Percentiles rank a stretch among this genome's conserved stretches.
phyloP scores from a whole-genome alignment of 2,888 invertebrate genomes.

The Zelleria hepariella region DNA sequence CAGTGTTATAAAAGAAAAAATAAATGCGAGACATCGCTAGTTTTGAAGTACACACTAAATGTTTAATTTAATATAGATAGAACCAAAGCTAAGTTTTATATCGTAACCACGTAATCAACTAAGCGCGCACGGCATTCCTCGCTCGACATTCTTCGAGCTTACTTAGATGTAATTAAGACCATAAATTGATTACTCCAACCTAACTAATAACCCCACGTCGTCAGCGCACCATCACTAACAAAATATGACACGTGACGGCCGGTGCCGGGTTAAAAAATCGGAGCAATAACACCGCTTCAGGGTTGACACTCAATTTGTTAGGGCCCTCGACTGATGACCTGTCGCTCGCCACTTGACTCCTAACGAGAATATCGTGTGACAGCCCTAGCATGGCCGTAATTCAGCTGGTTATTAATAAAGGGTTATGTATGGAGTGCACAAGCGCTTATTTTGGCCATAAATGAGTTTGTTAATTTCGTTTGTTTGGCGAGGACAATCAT shows the following conservation, averaged over 20 bases:
- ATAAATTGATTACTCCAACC: neutral
- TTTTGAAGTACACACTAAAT: too few relatives aligned
- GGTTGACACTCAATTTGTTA: slow-evolving; percentile 51
- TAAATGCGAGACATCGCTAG: too few relatives aligned
- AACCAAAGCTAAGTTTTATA: too few relatives aligned
- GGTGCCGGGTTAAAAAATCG: slow-evolving; percentile 27
- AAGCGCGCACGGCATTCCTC: too few relatives aligned
- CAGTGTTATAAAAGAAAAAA: too few relatives aligned
- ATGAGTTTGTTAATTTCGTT: neutral
- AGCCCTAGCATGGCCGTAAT: neutral
- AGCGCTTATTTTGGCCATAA: neutral
- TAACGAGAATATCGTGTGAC: slow-evolving; percentile 22
- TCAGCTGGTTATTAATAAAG: neutral
- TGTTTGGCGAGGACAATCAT: neutral
- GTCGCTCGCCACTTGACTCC: neutral
- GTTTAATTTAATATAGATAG: too few relatives aligned
- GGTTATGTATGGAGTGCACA: neutral
- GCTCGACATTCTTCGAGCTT: neutral
- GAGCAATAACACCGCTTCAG: slow-evolving; percentile 26
- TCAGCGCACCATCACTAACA: neutral
- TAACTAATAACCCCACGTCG: neutral
- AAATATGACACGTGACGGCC: neutral
- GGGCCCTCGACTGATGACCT: slow-evolving; percentile 13
- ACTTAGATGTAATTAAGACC: neutral
- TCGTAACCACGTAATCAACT: too few relatives aligned